Base-by-base conservation (phyloP, 1,140 invertebrate species). In the Himalopsyche phryganea region DNA sequence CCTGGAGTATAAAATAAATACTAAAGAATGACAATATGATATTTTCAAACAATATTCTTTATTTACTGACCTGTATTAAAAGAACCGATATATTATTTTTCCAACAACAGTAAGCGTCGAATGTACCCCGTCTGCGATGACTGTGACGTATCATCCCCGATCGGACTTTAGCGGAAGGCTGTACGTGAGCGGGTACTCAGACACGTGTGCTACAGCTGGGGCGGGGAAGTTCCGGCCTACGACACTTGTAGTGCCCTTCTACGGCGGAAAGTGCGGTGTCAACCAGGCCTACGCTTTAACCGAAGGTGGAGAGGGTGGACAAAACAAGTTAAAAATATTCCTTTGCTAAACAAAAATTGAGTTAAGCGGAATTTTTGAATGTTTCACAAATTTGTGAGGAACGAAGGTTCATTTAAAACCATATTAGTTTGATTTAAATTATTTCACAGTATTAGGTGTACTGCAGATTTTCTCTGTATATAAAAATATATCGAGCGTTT, bases 111-210 rank as follows among this genome's bases (percentile, higher is more conserved):
- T 85, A 19, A 75, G 72, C 19, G 83, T 85, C 1, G 73, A 78
- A 10, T 85, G 84, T 66, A 77, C 74, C 1, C 72, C 74, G 6
- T 67, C 72, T 1, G 72, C 77, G 18, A 77, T 85, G 74, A 67
- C 76, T 13, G 76, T 86, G 36, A 76, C 72, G 3, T 86, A 83
- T 58, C 68, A 68, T 0, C 82, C 83, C 0, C 79, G 80, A 47
- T 75, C 76, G 5, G 66, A 72, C 60, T 86, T 86, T 65, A 69
- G 69, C 0, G 84, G 84, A 0, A 76, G 80, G 18, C 66, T 86
- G 63, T 86, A 85, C 62, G 83, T 82, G 54, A 81, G 80, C 52
- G 82, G 82, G 42, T 78, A 79, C 59, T 81, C 80, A 1, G 82
- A 84, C 52, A 72, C 70, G 1, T 86, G 84, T 66, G 72, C 74